Base-by-base conservation (phyloP, 1,140 invertebrate genomes). In the Cephus cinctus region DNA sequence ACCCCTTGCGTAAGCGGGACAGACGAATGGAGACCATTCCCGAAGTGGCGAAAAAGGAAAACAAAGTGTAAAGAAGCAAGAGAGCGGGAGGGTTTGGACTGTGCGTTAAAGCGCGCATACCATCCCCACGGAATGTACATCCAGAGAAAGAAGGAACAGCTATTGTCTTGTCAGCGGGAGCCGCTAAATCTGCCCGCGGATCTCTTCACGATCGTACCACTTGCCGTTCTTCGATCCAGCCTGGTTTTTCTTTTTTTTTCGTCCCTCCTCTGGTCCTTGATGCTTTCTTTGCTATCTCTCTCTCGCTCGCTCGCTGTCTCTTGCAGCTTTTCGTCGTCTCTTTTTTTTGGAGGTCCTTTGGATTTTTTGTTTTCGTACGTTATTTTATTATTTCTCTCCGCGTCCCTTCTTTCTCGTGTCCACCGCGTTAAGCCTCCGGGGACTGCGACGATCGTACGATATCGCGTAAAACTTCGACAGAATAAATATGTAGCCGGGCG, bases 141-240 rank as follows among this genome's bases (percentile, higher is more conserved):
- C 54, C 58, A 48, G 56, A 58, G 60, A 59, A 59, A 61, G 52
- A 61, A 61, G 52, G 63, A 64, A 67, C 59, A 55, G 58, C 69
- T 68, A 70, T 70, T 70, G 69, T 70, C 69, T 71, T 71, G 69
- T 71, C 67, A 71, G 63, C 59, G 56, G 59, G 60, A 61, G 65
- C 67, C 65, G 64, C 58, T 69, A 71, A 71, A 71, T 71, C 69
- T 71, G 58, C 56, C 44, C 62, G 57, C 51, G 58, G 62, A 71
- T 68, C 65, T 67, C 63, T 62, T 67, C 62, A 61, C 63, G 63
- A 71, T 68, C 68, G 59, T 61, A 54, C 43, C 50, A 57, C 46
- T 48, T 22, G 15, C 46, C 19, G 19, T 21, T 39, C 23, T 36
- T 12, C 27, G 14, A 12, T 15, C 34, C 14, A 9, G 9, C 34